phyloP scores from a whole-genome alignment of 2,888 invertebrate genomes.

The Xestia sexstrigata region DNA sequence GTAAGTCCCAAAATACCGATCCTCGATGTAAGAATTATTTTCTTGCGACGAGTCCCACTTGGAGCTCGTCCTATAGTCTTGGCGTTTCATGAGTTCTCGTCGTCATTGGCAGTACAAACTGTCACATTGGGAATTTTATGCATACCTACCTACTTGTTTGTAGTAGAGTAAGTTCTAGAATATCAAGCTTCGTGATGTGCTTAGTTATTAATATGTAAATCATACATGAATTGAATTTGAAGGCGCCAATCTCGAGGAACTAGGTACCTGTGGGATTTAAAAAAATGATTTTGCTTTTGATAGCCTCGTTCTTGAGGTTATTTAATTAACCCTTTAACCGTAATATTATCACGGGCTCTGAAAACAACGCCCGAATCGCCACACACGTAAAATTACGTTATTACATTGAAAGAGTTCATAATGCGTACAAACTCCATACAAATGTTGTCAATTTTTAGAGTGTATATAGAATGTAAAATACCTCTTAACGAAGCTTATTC shows the following conservation, averaged over 20 bases:
- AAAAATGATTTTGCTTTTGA: not conserved
- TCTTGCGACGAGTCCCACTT: slow-evolving; percentile 9
- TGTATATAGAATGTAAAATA: too few species aligned
- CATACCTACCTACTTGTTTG: not conserved
- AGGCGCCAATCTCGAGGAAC: too few species aligned
- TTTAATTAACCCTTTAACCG: too few species aligned
- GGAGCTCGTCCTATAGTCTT: not conserved
- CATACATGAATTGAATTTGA: not conserved
- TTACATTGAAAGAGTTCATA: too few species aligned
- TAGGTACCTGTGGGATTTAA: not conserved
- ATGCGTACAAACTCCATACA: too few species aligned
- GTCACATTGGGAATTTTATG: not conserved
- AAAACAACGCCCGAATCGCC: too few species aligned
- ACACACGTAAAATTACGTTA: too few species aligned
- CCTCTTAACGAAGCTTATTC: too few species aligned
- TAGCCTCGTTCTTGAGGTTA: not conserved
- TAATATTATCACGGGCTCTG: too few species aligned
- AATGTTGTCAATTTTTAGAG: too few species aligned
- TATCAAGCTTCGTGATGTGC: slow-evolving; percentile 4
- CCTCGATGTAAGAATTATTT: not conserved
- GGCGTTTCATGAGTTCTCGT: slow-evolving; percentile 14
- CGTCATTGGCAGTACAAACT: slow-evolving; percentile 12
- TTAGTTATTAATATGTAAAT: too few species aligned
- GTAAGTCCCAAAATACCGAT: not conserved
- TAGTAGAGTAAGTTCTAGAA: slow-evolving; percentile 16